Conservation (phyloP, 2,113 vertebrate genomes). For the Neogale vison region DNA sequence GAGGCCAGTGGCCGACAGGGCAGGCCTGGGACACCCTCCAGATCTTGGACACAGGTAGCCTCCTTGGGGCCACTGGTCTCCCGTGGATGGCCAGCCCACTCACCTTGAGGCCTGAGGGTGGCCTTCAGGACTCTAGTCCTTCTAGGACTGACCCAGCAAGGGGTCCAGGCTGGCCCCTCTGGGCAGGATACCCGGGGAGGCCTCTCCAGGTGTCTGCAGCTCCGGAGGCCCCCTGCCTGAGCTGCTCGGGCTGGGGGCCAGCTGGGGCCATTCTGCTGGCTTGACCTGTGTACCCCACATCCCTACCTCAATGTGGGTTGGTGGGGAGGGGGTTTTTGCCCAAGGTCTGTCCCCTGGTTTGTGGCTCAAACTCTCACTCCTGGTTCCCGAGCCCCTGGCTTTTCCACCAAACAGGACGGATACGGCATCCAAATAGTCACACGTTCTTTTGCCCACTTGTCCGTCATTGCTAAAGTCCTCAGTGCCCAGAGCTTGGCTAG, state of each 20-base stretch:
- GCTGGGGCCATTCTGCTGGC: too few species aligned
- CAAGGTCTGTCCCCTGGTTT: too few species aligned
- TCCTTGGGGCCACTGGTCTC: neutral
- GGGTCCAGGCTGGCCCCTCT: fast-evolving
- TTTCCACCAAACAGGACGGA: neutral
- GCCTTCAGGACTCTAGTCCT: neutral
- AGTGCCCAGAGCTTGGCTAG: fast-evolving
- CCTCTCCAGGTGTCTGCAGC: neutral
- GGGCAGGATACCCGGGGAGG: neutral
- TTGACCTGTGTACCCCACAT: fast-evolving
- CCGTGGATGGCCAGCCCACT: neutral
- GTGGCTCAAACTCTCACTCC: neutral
- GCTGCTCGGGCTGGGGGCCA: fast-evolving
- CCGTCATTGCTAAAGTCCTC: fast-evolving
- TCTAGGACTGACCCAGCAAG: neutral
- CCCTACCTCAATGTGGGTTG: fast-evolving
- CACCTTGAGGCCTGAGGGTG: neutral
- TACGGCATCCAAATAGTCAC: fast-evolving
- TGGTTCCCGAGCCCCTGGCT: neutral
- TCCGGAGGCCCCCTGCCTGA: neutral
- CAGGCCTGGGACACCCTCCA: neutral
- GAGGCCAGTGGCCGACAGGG: neutral
- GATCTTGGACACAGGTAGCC: neutral
- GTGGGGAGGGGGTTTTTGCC: neutral
- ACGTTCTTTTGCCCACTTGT: fast-evolving